These are phyloP conservation scores for Mohoua ochrocephala DNA, from an alignment of 2,113 vertebrate species.

Conservation along the genomic window DNA sequence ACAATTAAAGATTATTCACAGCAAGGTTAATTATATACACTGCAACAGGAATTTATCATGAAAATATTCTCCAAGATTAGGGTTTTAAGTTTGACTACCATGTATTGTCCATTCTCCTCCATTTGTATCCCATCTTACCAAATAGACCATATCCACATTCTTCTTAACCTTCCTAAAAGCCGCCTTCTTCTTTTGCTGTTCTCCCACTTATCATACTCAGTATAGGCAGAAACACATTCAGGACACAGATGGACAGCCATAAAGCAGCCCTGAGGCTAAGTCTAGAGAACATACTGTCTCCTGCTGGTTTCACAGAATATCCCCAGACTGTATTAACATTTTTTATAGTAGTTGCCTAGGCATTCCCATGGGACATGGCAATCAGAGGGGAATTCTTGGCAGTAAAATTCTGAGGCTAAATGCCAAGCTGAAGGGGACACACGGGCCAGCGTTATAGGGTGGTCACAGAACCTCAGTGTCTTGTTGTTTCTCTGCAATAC, in stretches of 20 bases:
- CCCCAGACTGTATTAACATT: neutral
- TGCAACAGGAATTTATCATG: neutral
- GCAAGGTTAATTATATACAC: neutral
- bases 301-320: neutral
- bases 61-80: neutral
- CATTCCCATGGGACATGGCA: neutral
- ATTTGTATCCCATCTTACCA: neutral
- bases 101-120: neutral
- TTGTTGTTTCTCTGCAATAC: neutral
- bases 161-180: neutral
- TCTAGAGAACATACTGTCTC: neutral
- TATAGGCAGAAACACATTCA: neutral
- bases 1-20: neutral
- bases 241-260: neutral
- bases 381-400: neutral
- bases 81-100: neutral
- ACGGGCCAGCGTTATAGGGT: accelerated
- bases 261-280: neutral
- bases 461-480: neutral
- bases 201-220: neutral
- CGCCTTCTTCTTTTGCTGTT: neutral
- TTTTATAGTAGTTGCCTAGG: neutral
- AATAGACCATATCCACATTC: accelerated
- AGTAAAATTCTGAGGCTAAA: neutral
- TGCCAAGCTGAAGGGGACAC: neutral